Percentiles rank a stretch among this genome's conserved stretches.
Conservation (phyloP, 2,797 vertebrate species). For the Coregonus suidteri region DNA sequence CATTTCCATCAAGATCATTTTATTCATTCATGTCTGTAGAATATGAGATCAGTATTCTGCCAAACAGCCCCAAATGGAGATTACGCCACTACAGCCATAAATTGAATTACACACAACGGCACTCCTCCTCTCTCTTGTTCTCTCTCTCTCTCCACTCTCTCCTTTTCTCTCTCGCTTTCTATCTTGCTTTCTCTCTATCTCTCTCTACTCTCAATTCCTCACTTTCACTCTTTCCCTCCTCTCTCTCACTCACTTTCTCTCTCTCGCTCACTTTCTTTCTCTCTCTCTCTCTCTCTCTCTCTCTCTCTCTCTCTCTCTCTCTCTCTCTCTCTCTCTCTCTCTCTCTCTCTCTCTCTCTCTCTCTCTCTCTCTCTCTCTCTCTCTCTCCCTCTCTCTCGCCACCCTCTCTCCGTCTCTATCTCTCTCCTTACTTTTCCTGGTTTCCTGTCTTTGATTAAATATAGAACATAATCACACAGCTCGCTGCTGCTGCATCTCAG, state of each 20-base stretch:
- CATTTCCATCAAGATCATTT: constrained; percentile 12
- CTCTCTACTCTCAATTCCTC: no score
- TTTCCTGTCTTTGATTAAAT: constrained; percentile 1
- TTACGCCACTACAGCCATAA: constrained; percentile 13
- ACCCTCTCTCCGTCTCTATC: background rate
- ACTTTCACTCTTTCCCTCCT: no score
- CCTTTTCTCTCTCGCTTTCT: no score
- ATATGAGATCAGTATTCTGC: constrained; percentile 27
- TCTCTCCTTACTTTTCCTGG: background rate
- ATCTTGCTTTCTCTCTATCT: no score
- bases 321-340: no score
- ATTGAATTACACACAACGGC: constrained; percentile 31
- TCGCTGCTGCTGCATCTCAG: constrained; percentile 1
- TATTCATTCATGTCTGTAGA: constrained; percentile 24
- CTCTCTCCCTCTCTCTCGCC: no score
- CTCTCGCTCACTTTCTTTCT: no score
- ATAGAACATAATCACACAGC: constrained; percentile 9
- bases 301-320: background rate
- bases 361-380: no score
- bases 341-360: no score
- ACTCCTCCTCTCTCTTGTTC: constrained; percentile 8
- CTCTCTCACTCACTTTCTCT: no score
- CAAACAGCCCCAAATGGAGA: constrained; percentile 31
- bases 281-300: no score
- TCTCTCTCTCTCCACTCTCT: no score